These are phyloP conservation scores for Piscicola geometra DNA, from an alignment of 2,888 invertebrate genomes.

Conservation along the genomic window DNA sequence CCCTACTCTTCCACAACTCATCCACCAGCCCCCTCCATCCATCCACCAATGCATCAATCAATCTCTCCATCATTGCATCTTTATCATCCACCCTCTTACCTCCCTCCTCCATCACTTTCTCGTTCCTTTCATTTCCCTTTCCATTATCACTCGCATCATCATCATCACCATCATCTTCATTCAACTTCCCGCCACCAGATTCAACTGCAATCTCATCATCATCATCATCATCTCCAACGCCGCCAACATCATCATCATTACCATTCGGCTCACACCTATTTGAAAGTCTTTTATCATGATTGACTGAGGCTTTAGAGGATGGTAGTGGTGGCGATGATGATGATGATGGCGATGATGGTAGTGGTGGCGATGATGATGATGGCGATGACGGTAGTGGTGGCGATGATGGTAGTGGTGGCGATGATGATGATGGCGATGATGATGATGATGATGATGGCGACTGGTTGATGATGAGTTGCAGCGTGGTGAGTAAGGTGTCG, in stretches of 20 bases:
- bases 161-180: constrained; percentile 2
- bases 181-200: not conserved
- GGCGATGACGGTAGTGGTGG: too few species aligned
- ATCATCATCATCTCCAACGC: not conserved
- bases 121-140: not conserved
- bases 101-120: too few species aligned
- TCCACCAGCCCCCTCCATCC: constrained; percentile 62
- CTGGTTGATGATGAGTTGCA: not conserved
- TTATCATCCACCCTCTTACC: too few species aligned
- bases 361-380: too few species aligned
- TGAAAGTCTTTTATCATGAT: not conserved
- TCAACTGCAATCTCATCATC: not conserved
- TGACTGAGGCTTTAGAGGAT: not conserved
- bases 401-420: too few species aligned
- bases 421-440: too few species aligned
- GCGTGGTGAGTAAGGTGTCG: not conserved
- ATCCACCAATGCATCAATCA: constrained; percentile 27
- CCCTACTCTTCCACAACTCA: constrained; percentile 69
- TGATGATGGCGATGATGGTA: too few species aligned
- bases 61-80: constrained; percentile 37
- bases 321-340: too few species aligned
- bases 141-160: not conserved
- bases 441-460: too few species aligned
- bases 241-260: not conserved
- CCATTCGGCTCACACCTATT: not conserved